Conservation (phyloP, 2,797 vertebrate genomes). For the Sebastolobus alascanus region DNA sequence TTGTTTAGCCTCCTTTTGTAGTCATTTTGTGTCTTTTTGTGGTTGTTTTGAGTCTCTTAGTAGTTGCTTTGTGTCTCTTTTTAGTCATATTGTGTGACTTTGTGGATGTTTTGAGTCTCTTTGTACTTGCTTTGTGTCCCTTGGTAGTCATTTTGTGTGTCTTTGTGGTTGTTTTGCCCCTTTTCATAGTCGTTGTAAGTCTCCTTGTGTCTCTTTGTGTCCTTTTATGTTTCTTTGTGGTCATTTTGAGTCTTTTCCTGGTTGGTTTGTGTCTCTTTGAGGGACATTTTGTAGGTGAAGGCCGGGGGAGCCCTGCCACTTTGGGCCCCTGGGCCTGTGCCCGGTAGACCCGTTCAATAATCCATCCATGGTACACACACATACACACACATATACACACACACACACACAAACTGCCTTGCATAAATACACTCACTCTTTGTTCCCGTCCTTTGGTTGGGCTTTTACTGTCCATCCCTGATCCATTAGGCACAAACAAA, state of each 20-base stretch:
- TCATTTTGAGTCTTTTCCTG: not conserved
- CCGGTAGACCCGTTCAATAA: not conserved
- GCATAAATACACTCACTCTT: not conserved
- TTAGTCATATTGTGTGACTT: too few relatives aligned
- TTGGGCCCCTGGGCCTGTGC: not conserved
- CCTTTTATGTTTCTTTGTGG: not conserved
- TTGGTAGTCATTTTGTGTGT: not conserved
- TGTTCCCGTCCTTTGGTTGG: not conserved
- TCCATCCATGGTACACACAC: not conserved
- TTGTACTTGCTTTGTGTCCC: not conserved
- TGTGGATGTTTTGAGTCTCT: too few relatives aligned
- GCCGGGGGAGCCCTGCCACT: too few relatives aligned
- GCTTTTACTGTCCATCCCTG: conserved; percentile 13
- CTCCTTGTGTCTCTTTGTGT: not conserved
- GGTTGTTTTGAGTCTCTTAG: too few relatives aligned
- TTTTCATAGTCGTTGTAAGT: not conserved
- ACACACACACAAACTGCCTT: not conserved
- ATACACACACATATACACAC: not conserved
- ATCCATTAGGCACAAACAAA: conserved; percentile 36
- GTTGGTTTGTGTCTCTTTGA: not conserved
- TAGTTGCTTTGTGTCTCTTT: too few relatives aligned
- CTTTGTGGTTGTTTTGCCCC: not conserved
- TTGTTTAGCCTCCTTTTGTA: not conserved
- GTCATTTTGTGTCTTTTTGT: too few relatives aligned
- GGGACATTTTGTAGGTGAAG: too few relatives aligned